Base-by-base conservation (phyloP, 2,113 vertebrate species). In the Takifugu flavidus region DNA sequence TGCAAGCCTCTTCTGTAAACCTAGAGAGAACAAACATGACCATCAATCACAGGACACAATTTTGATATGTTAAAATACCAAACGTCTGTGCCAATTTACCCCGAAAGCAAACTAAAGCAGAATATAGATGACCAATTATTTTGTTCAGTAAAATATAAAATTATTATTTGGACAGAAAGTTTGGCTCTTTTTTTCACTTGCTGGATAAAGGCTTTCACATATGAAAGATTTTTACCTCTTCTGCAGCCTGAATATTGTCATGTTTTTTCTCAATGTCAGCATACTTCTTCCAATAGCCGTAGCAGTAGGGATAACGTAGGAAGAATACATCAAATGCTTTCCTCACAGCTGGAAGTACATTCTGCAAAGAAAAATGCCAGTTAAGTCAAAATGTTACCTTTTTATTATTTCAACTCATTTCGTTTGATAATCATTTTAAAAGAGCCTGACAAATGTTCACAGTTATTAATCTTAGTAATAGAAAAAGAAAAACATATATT, bases 201-300 rank as follows among this genome's bases (percentile, higher is more conserved):
- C 34, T 39, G 34, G 11, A 39, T 3, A 8, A 6, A 39, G 34
- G 7, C 8, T 10, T 47, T 47, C 15, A 47, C 15, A 39, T 4
- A 1, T 31, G 29, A 31, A 31, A 31, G 49, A 14, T 13, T 34
- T 44, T 66, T 91, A 98, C 97, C 95, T 99, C 96, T 77, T 99
- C 96, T 34, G 98, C 95, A 58, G 93, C 90, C 49, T 98, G 95
- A 26, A 95, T 75, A 77, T 94, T 93, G 64, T 86, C 91, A 2
- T 96, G 92, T 25, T 94, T 94, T 82, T 94, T 98, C 82, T 99
- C 96, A 6, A 98, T 92, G 77, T 99, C 98, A 0, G 98, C 94
- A 27, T 98, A 99, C 72, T 99, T 99, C 87, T 99, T 99, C 98
- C 98, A 99, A 70, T 99, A 99, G 54, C 98, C 98, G 63, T 99